These are phyloP conservation scores for Varecia variegata DNA, from an alignment of 2,797 vertebrate genomes.

Conservation along the genomic window DNA sequence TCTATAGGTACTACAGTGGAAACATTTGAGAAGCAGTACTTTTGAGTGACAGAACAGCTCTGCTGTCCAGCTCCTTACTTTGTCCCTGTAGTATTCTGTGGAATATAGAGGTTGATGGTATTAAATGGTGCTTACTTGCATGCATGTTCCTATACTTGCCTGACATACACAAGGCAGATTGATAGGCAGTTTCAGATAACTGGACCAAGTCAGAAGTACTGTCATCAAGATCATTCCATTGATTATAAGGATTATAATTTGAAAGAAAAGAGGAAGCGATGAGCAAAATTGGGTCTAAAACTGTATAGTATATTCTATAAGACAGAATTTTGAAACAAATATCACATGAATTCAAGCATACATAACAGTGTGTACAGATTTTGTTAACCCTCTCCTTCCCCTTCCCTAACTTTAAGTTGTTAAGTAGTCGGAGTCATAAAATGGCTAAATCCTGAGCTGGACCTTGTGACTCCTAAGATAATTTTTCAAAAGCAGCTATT, in stretches of 20 bases:
- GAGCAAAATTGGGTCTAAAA: not conserved
- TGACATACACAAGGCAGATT: not conserved
- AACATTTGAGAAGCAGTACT: not conserved
- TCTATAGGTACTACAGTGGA: not conserved
- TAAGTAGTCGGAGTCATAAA: not conserved
- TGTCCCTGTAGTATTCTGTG: not conserved
- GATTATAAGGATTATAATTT: not conserved
- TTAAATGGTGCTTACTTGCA: conserved; percentile 20
- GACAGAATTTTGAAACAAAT: conserved; percentile 1
- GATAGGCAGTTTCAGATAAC: not conserved
- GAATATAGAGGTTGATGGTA: not conserved
- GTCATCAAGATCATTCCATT: not conserved
- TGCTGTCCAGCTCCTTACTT: not conserved
- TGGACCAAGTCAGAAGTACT: conserved; percentile 21
- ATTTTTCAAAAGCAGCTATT: not conserved
- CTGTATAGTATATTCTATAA: not conserved
- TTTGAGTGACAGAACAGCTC: not conserved
- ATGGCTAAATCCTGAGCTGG: conserved; percentile 23
- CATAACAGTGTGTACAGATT: not conserved
- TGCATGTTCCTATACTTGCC: not conserved
- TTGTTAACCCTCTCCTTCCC: not conserved
- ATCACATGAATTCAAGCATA: not conserved
- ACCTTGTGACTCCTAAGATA: not conserved
- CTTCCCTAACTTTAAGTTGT: not conserved
- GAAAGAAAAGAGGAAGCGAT: not conserved